phyloP scores from a whole-genome alignment of 2,113 vertebrate species.

The Calcarius ornatus region DNA sequence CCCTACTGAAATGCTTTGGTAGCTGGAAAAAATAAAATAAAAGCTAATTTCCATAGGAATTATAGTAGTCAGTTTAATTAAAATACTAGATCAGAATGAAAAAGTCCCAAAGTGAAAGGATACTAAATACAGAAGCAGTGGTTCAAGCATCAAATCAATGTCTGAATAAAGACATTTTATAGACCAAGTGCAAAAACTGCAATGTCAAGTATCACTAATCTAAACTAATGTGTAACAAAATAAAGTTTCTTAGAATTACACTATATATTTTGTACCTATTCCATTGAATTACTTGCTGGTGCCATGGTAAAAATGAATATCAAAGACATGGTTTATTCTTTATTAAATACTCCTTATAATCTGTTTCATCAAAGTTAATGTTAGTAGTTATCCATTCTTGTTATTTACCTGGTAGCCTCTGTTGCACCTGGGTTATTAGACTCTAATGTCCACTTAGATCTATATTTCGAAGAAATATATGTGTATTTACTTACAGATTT shows the following conservation, averaged over 20 bases:
- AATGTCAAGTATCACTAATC: slow-evolving; percentile 23
- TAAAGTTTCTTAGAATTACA: slow-evolving; percentile 21
- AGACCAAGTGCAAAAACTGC: slow-evolving; percentile 32
- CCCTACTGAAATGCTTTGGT: slow-evolving; percentile 72
- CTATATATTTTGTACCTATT: slow-evolving; percentile 26
- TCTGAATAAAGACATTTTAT: slow-evolving; percentile 51
- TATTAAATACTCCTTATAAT: slow-evolving; percentile 3
- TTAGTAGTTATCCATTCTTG: not conserved
- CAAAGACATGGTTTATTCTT: slow-evolving; percentile 35
- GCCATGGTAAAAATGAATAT: not conserved
- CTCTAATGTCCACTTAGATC: not conserved
- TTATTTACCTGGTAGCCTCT: not conserved
- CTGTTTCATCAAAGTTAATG: slow-evolving; percentile 12
- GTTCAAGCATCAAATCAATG: slow-evolving; percentile 40
- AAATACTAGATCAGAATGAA: slow-evolving; percentile 65
- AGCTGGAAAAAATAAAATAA: slow-evolving; percentile 70
- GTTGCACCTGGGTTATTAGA: not conserved
- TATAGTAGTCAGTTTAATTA: slow-evolving; percentile 75
- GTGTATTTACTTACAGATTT: not conserved
- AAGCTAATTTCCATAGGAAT: slow-evolving; percentile 77
- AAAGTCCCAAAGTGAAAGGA: slow-evolving; percentile 47
- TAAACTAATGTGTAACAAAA: slow-evolving; percentile 29
- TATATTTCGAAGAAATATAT: not conserved
- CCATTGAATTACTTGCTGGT: slow-evolving; percentile 23
- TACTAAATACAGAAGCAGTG: slow-evolving; percentile 55